phyloP scores from a whole-genome alignment of 2,113 vertebrate species.

The Natator depressus region DNA sequence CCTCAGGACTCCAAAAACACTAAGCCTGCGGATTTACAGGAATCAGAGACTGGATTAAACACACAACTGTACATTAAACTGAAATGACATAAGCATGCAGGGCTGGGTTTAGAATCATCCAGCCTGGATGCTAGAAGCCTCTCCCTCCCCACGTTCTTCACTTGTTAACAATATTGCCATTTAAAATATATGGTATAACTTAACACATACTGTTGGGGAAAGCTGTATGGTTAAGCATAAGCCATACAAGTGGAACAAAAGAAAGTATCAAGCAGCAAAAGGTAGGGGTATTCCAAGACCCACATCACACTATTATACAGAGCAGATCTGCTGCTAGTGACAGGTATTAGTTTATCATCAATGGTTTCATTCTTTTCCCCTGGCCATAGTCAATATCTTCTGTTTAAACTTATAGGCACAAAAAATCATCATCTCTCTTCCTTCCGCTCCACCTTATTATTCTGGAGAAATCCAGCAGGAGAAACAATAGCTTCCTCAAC shows the following conservation, averaged over 20 bases:
- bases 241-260: neutral
- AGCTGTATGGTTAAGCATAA: neutral
- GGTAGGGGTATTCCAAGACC: neutral
- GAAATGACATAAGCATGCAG: neutral
- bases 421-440: neutral
- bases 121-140: neutral
- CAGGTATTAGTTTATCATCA: neutral
- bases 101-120: neutral
- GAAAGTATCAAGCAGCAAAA: neutral
- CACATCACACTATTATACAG: neutral
- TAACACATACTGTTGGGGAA: neutral
- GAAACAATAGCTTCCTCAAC: neutral
- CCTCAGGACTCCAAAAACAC: neutral
- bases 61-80: neutral
- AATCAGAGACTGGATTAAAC: neutral
- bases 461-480: neutral
- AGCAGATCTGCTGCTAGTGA: neutral
- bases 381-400: neutral
- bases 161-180: neutral
- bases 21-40: neutral
- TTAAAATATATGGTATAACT: neutral
- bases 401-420: neutral
- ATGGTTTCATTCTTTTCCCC: neutral
- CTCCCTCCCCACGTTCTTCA: neutral
- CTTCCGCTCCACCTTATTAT: neutral